Evolutionary conservation across 2,888 invertebrate genomes (phyloP).

Genomic region (Cephus pulcher): DNA sequence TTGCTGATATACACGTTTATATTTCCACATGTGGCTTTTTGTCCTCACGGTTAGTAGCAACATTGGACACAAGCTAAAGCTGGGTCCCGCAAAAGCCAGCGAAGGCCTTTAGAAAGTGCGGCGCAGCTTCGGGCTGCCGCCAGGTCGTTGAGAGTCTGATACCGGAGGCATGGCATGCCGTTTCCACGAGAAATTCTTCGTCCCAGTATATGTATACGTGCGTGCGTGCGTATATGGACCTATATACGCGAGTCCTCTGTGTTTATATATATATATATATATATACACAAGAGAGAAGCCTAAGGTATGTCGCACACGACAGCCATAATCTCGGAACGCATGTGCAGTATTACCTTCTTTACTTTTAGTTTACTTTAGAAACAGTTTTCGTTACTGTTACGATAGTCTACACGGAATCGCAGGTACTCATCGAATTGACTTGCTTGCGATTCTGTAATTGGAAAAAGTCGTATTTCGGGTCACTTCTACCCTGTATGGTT

Average conservation of each 20-base stretch:
- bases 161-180: constrained; percentile 43
- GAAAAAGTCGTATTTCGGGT: not conserved
- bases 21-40: not conserved
- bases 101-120: constrained; percentile 63
- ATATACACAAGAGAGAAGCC: constrained; percentile 16
- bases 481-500: not conserved
- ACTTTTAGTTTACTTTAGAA: not conserved
- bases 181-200: constrained; percentile 13
- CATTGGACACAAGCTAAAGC: not conserved
- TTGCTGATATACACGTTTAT: not conserved
- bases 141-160: constrained; percentile 52
- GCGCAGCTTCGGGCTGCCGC: constrained; percentile 46
- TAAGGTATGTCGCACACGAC: constrained; percentile 11
- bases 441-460: not conserved
- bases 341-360: constrained; percentile 5
- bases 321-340: constrained; percentile 18
- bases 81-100: constrained; percentile 40
- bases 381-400: not conserved
- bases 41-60: not conserved
- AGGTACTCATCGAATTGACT: not conserved
- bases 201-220: not conserved
- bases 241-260: not conserved
- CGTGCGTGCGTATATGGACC: constrained; percentile 26
- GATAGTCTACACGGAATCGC: not conserved
- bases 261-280: not conserved